phyloP scores from a whole-genome alignment of 2,888 invertebrate genomes.

The Andricus curvator region DNA sequence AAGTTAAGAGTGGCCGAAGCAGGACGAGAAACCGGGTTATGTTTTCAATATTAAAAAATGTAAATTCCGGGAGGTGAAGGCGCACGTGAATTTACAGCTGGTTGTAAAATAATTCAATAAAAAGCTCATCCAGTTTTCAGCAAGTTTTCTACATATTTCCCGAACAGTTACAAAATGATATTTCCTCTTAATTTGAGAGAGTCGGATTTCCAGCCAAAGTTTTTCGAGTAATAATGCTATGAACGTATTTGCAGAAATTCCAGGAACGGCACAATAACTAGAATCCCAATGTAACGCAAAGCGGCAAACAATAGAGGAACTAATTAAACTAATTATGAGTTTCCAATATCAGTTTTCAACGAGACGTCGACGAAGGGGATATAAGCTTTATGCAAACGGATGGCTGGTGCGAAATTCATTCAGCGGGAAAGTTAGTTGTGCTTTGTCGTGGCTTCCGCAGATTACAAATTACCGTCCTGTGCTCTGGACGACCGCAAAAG shows the following conservation, averaged over 20 bases:
- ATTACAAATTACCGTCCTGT: conserved; percentile 64
- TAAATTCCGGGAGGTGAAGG: too few relatives aligned
- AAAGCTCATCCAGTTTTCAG: neutral
- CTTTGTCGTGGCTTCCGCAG: conserved; percentile 61
- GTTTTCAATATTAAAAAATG: too few relatives aligned
- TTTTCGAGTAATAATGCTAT: neutral
- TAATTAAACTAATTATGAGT: conserved; percentile 69
- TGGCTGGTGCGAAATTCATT: conserved; percentile 60
- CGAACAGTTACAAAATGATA: neutral
- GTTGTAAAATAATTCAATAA: too few relatives aligned
- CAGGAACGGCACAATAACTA: conserved; percentile 2
- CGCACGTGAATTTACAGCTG: too few relatives aligned
- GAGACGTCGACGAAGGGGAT: conserved; percentile 45
- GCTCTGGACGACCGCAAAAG: conserved; percentile 53
- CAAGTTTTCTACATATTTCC: neutral
- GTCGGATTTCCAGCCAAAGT: neutral
- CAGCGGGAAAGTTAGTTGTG: conserved; percentile 61
- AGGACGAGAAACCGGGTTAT: too few relatives aligned
- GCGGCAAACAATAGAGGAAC: conserved; percentile 54
- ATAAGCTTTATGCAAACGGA: conserved; percentile 59
- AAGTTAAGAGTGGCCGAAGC: too few relatives aligned
- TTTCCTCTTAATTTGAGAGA: neutral
- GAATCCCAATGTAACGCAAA: conserved; percentile 47
- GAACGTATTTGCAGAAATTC: conserved; percentile 38
- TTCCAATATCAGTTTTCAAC: conserved; percentile 64